Evolutionary conservation across 2,797 vertebrate species (phyloP), one percentile per base, ranked within the genome.

Genomic region (Clarias laeviceps): DNA sequence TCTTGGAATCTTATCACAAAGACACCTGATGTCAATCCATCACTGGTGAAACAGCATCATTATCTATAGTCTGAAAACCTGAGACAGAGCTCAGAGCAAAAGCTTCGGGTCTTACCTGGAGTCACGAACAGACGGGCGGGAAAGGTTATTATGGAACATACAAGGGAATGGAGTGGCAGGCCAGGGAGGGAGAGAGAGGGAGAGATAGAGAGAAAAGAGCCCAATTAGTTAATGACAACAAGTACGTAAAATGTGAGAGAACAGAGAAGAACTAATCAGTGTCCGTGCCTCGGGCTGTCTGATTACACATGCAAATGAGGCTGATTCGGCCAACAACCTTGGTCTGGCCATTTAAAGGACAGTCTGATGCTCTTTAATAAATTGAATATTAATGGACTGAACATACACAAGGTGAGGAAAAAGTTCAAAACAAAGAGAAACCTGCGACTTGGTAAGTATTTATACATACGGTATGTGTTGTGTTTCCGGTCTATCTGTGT

Each of bases 101-200:
- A 62, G 32, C n/a, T 12, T 50, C 20, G 74, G 70, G 78, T 85
- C 89, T 89, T 89, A 89, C 89, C 89, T 89, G 82, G 86, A 85
- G 84, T 74, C 77, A 74, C 27, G 77, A 84, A 81, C 54, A 54
- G 69, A n/a, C 18, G 20, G 22, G 27, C 80, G 37, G 32, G 79
- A 50, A 80, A 85, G 77, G 80, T 87, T 45, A 82, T 68, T 73
- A 27, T 27, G 68, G 81, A 77, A 57, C 83, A 64, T 84, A 86
- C 82, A 18, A 82, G 20, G 37, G 80, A 85, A 83, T 14, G 20
- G 69, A 20, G 15, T 34, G 57, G 59, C 24, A 69, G 40, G 40
- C 40, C 40, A 45, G 40, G 40, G 40, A 45, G 65, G 70, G 61
- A 45, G 24, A 50, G 73, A 78, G 40, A 82, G 54, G 73, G 72